A percentile compares a stretch with the other conserved stretches of the same genome.
Evolutionary conservation across 2,797 vertebrate genomes (phyloP).

Genomic region (Nothura maculosa): DNA sequence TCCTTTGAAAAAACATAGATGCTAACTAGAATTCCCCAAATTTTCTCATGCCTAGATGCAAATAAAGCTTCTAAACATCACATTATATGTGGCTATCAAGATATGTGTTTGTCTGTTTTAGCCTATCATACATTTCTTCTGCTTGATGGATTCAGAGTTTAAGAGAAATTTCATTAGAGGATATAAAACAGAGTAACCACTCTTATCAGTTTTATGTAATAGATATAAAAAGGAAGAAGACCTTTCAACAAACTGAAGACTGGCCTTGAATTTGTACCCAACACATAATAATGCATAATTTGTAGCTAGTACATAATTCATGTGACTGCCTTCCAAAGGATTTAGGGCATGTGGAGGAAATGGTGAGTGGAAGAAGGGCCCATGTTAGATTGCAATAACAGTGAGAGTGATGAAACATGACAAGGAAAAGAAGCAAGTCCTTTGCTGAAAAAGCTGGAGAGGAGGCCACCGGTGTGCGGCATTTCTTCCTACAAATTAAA

Average conservation of each 20-base stretch:
- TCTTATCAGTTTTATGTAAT: neutral
- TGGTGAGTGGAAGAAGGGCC: neutral
- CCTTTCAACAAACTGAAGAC: neutral
- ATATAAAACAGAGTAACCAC: neutral
- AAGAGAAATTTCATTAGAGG: neutral
- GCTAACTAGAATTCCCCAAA: neutral
- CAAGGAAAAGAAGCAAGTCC: neutral
- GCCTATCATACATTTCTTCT: neutral
- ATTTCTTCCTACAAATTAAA: neutral
- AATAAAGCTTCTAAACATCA: neutral
- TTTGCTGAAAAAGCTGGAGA: neutral
- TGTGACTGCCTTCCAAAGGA: neutral
- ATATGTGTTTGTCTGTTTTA: neutral
- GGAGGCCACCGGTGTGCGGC: too few relatives aligned
- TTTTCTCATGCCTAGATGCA: neutral
- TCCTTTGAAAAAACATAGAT: neutral
- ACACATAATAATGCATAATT: neutral
- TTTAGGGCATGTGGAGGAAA: neutral
- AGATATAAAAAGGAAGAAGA: neutral
- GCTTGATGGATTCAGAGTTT: neutral
- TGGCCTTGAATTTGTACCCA: neutral
- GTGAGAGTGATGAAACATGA: neutral
- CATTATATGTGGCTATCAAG: neutral
- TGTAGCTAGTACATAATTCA: neutral
- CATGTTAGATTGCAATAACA: neutral